phyloP scores from a whole-genome alignment of 2,797 vertebrate genomes.

The Crypturellus tataupa region DNA sequence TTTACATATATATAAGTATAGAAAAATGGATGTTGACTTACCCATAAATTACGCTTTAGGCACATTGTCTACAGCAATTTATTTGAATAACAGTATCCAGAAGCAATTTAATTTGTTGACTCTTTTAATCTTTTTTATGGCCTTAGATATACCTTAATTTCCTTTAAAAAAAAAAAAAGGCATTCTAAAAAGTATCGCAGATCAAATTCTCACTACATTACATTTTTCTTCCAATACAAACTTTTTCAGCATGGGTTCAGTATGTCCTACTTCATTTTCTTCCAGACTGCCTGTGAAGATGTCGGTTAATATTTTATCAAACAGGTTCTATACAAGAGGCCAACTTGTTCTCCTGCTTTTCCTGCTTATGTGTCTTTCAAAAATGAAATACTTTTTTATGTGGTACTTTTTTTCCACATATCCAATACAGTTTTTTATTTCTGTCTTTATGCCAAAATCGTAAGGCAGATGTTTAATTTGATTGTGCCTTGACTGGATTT shows the following conservation, averaged over 20 bases:
- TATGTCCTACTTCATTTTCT: not conserved
- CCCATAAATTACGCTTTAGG: conserved; percentile 32
- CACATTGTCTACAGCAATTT: conserved; percentile 33
- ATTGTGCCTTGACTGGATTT: not conserved
- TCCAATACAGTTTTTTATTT: not conserved
- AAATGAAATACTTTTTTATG: not conserved
- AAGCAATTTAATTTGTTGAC: not conserved
- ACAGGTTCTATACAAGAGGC: not conserved
- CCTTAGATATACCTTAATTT: conserved; percentile 23
- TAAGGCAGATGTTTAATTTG: conserved; percentile 18
- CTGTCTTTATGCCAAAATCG: not conserved
- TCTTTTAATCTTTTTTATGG: not conserved
- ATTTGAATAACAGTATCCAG: not conserved
- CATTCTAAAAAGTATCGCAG: not conserved
- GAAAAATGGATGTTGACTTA: conserved; percentile 51
- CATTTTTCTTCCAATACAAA: not conserved
- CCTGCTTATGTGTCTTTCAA: not conserved
- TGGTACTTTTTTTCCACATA: not conserved
- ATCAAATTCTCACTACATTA: not conserved
- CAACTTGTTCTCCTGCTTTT: not conserved
- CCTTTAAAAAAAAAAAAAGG: not conserved
- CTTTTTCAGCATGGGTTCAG: not conserved
- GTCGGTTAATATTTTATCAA: not conserved
- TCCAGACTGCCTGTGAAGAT: not conserved
- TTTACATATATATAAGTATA: not conserved